These are phyloP conservation scores for Goniozus legneri DNA, from an alignment of 1,140 invertebrate species.

Conservation along the genomic window DNA sequence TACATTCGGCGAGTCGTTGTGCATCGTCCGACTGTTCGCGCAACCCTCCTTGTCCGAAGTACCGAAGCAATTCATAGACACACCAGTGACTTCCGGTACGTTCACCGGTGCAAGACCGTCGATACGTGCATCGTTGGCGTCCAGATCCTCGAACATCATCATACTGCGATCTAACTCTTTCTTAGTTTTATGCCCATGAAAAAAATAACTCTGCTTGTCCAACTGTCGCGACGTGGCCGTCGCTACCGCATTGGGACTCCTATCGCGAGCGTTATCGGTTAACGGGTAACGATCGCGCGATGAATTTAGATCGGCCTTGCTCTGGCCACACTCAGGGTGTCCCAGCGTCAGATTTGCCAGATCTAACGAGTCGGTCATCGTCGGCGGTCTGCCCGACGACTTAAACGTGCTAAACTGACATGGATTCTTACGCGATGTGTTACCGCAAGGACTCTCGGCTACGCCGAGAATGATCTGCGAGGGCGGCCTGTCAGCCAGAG, in stretches of 20 bases:
- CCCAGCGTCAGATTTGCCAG: constrained; percentile 26
- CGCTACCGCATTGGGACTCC: constrained; percentile 26
- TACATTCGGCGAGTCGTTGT: constrained; percentile 26
- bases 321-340: constrained; percentile 20
- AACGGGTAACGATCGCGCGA: constrained; percentile 12
- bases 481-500: constrained; percentile 23
- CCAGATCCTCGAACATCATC: constrained; percentile 23
- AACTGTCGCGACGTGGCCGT: constrained; percentile 29
- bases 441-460: constrained; percentile 4
- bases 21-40: neutral
- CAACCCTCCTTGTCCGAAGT: constrained; percentile 8
- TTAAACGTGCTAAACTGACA: constrained; percentile 45
- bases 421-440: constrained; percentile 14
- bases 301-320: constrained; percentile 19
- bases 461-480: constrained; percentile 18
- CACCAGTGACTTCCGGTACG: constrained; percentile 5
- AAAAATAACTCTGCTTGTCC: constrained; percentile 42
- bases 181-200: constrained; percentile 42
- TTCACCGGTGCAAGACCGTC: no score
- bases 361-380: constrained; percentile 23
- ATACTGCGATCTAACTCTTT: constrained; percentile 33
- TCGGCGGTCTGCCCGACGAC: constrained; percentile 17
- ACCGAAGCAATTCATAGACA: constrained; percentile 30
- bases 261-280: constrained; percentile 16
- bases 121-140: neutral